These are phyloP conservation scores for Pyrochroa serraticornis DNA, from an alignment of 2,888 invertebrate genomes.

Conservation along the genomic window DNA sequence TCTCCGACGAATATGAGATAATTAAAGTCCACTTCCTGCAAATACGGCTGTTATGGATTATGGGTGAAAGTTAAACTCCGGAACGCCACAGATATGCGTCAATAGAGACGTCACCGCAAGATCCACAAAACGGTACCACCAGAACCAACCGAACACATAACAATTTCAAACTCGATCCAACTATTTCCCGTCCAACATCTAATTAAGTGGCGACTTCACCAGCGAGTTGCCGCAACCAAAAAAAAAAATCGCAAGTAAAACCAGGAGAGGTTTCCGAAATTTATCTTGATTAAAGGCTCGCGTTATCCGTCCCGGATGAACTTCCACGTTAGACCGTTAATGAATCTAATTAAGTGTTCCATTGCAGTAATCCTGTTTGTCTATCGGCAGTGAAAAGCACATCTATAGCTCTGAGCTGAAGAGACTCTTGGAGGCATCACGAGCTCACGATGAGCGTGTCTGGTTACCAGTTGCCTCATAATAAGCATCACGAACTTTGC, in stretches of 20 bases:
- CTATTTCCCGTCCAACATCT: too few species aligned
- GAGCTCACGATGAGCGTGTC: conserved; percentile 48
- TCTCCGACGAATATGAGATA: too few species aligned
- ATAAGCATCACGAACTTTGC: conserved; percentile 51
- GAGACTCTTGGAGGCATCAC: conserved; percentile 38
- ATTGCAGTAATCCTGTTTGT: conserved; percentile 25
- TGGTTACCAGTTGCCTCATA: conserved; percentile 46
- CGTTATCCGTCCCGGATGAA: conserved; percentile 7
- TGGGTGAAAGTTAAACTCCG: too few species aligned
- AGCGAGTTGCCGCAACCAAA: background rate
- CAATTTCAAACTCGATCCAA: too few species aligned
- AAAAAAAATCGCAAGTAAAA: conserved; percentile 7
- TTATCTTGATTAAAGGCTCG: conserved; percentile 10
- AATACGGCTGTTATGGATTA: too few species aligned
- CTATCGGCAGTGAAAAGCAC: conserved; percentile 21
- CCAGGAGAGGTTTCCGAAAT: conserved; percentile 2
- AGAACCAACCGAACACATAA: too few species aligned
- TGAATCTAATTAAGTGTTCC: conserved; percentile 29
- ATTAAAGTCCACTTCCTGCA: too few species aligned
- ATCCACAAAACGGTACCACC: too few species aligned
- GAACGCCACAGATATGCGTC: too few species aligned
- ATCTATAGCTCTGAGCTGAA: conserved; percentile 12
- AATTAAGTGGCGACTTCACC: background rate
- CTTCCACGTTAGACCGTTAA: conserved; percentile 22
- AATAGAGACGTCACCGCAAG: too few species aligned